Evolutionary conservation across 2,888 invertebrate species (phyloP).

Genomic region (Miltochrista miniata): DNA sequence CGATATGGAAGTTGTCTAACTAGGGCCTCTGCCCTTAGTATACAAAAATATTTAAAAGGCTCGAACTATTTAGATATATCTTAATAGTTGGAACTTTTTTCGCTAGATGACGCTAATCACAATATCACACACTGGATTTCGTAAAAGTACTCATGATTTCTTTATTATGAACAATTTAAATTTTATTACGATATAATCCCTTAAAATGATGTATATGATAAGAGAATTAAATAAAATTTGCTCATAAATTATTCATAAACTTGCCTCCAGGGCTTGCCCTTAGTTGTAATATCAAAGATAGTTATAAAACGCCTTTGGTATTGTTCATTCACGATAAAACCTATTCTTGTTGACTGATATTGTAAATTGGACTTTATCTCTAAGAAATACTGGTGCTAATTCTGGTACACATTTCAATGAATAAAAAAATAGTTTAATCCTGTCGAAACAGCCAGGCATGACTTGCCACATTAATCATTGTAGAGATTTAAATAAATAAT

Average conservation of each 20-base stretch:
- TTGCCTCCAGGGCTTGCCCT: constrained; percentile 55
- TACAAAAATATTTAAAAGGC: too few species aligned
- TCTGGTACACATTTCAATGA: background rate
- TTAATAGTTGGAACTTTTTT: too few species aligned
- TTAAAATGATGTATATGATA: background rate
- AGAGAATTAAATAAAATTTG: constrained; percentile 23
- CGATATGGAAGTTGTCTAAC: too few species aligned
- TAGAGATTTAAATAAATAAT: too few species aligned
- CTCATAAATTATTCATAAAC: constrained; percentile 39
- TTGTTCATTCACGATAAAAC: constrained; percentile 19
- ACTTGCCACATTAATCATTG: too few species aligned
- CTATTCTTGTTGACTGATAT: background rate
- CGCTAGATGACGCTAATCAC: too few species aligned
- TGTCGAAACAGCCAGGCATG: too few species aligned
- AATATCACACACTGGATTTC: too few species aligned
- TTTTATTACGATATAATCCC: background rate
- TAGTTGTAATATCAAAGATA: constrained; percentile 33
- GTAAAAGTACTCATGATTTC: too few species aligned
- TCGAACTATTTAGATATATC: too few species aligned
- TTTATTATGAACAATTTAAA: background rate
- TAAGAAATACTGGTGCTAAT: background rate
- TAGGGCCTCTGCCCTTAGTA: too few species aligned
- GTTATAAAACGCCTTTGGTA: constrained; percentile 7
- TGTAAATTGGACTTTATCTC: background rate
- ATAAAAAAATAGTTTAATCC: background rate